Evolutionary conservation across 1,140 invertebrate species (phyloP), one percentile per base, ranked within the genome.

Genomic region (Contarinia nasturtii): DNA sequence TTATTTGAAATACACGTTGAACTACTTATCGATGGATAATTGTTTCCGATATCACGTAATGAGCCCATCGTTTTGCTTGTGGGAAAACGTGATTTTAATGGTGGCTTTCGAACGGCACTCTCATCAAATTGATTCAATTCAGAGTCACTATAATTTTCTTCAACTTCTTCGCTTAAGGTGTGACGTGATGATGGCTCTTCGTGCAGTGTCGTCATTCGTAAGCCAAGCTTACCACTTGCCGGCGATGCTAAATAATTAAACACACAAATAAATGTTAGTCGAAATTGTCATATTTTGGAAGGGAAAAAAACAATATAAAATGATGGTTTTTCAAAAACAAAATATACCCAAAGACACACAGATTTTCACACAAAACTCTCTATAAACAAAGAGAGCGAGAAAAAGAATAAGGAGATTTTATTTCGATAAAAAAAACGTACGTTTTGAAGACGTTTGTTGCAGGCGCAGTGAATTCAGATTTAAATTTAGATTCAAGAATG

Each of bases 401-500:
- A n/a, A n/a, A n/a, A n/a, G n/a, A n/a, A n/a, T n/a, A n/a, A n/a
- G n/a, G n/a, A n/a, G n/a, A n/a, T n/a, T n/a, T n/a, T n/a, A n/a
- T n/a, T n/a, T n/a, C n/a, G n/a, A n/a, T n/a, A n/a, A n/a, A n/a
- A 27, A 27, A 5, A 54, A 80, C 78, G 68, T 80, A 80, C 79
- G 75, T 78, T 81, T 81, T 67, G 77, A 75, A 57, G 79, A 74
- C 12, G 20, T n/a, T 70, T 82, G 83, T 73, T 86, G 83, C 64
- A 83, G 80, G 71, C 85, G 77, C 71, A 87, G 73, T 61, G 83
- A 80, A 75, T 88, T 89, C 69, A 88, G 76, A 75, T 88, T 90
- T 72, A 89, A 75, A 75, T 82, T 88, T 67, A 91, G 79, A 80
- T 91, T 92, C 72, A 94, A 79, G 77, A 91, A 94, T 66, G 86